A percentile compares a stretch with the other conserved stretches of the same genome.
Evolutionary conservation across 2,797 vertebrate genomes (phyloP).

Genomic region (Sebastes minor): DNA sequence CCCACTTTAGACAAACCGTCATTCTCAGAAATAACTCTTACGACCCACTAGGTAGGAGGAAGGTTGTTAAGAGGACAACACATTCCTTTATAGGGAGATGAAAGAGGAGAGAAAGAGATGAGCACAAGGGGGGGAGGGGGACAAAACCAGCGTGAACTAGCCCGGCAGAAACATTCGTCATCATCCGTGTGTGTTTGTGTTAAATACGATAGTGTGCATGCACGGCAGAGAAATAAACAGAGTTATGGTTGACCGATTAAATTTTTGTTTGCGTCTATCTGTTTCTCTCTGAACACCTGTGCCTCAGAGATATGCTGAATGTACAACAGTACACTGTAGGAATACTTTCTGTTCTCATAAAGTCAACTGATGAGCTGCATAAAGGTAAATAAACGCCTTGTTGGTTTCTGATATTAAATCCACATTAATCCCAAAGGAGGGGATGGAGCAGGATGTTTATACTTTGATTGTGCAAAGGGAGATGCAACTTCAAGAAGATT

Average conservation of each 20-base stretch:
- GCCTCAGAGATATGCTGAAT: neutral
- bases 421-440: neutral
- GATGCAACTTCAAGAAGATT: neutral
- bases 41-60: constrained; percentile 32
- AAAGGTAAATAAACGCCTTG: neutral
- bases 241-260: constrained; percentile 15
- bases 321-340: neutral
- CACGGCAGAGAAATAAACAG: neutral
- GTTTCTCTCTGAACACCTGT: neutral
- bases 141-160: neutral
- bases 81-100: constrained; percentile 22
- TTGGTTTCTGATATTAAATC: neutral
- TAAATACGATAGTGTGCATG: neutral
- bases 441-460: neutral
- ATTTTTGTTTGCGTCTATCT: constrained; percentile 3
- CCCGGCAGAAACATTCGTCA: constrained; percentile 19
- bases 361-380: neutral
- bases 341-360: neutral
- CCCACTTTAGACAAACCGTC: neutral
- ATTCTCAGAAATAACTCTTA: constrained; percentile 31
- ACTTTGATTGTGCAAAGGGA: neutral
- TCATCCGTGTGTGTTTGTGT: neutral
- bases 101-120: constrained; percentile 11
- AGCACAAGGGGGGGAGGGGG: neutral
- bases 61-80: constrained; percentile 33